Conservation (phyloP, 2,888 invertebrate genomes). For the Scaptomyza parva region DNA sequence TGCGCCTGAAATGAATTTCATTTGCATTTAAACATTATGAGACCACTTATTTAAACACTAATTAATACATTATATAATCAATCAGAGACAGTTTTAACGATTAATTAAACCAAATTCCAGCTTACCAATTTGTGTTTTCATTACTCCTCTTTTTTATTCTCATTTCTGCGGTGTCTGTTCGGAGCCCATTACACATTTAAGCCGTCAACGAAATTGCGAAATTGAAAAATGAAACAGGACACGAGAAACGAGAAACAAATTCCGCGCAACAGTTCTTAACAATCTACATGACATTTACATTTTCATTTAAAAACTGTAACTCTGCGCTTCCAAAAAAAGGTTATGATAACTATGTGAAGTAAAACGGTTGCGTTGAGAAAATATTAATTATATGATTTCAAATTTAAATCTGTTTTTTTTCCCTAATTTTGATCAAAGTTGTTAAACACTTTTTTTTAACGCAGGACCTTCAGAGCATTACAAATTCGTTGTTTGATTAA, state of each 20-base stretch:
- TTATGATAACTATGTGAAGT: not conserved
- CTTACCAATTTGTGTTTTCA: not conserved
- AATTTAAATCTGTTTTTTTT: too few relatives aligned
- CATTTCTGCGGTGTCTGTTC: not conserved
- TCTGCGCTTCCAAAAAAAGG: not conserved
- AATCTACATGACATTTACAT: slow-evolving; percentile 50
- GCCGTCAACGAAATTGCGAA: slow-evolving; percentile 40
- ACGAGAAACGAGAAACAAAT: slow-evolving; percentile 7
- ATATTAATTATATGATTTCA: too few relatives aligned
- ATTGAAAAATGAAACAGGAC: slow-evolving; percentile 42
- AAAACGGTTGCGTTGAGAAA: too few relatives aligned
- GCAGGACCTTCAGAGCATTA: slow-evolving; percentile 17
- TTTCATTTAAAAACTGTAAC: slow-evolving; percentile 9
- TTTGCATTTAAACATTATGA: slow-evolving; percentile 48
- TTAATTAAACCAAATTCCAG: slow-evolving; percentile 45
- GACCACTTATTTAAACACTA: slow-evolving; percentile 30
- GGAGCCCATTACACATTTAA: slow-evolving; percentile 28
- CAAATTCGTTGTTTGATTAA: not conserved
- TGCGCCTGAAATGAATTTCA: slow-evolving; percentile 42
- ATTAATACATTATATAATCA: slow-evolving; percentile 50
- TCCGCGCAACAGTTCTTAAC: slow-evolving; percentile 18
- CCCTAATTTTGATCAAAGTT: too few relatives aligned
- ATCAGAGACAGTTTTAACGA: slow-evolving; percentile 14
- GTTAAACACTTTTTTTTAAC: too few relatives aligned
- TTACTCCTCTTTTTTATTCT: not conserved